These are phyloP conservation scores for Trididemnum clinides DNA, from an alignment of 23 tunicate species.

Conservation along the genomic window DNA sequence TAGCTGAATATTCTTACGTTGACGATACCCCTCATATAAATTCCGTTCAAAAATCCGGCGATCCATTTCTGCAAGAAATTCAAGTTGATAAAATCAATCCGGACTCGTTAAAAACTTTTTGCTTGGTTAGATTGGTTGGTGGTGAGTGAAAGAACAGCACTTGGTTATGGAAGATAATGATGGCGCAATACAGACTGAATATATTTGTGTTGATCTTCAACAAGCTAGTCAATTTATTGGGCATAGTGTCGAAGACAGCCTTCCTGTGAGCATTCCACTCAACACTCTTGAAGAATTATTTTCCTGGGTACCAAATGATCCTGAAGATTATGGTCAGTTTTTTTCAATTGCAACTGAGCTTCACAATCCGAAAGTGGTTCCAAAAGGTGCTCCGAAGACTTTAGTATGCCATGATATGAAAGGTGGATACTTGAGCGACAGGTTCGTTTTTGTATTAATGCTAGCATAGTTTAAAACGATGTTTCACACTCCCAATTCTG, in stretches of 20 bases:
- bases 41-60: not conserved
- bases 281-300: constrained; percentile 62
- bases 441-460: constrained; percentile 25
- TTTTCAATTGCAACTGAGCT: constrained; percentile 61
- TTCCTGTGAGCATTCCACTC: constrained; percentile 66
- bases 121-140: not conserved
- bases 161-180: not conserved
- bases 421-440: constrained; percentile 81
- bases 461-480: not conserved
- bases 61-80: constrained; percentile 34
- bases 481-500: too few species aligned
- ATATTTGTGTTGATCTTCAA: constrained; percentile 40
- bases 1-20: constrained; percentile 15
- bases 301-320: constrained; percentile 62
- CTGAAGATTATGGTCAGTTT: constrained; percentile 60
- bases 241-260: constrained; percentile 62
- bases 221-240: constrained; percentile 48
- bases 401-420: constrained; percentile 87
- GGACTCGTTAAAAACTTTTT: not conserved
- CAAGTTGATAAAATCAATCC: not conserved
- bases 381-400: constrained; percentile 34
- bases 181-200: not conserved
- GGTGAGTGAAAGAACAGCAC: not conserved
- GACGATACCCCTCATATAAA: not conserved
- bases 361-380: constrained; percentile 46